These are phyloP conservation scores for Mohoua ochrocephala DNA, from an alignment of 2,113 vertebrate genomes.

Conservation along the genomic window DNA sequence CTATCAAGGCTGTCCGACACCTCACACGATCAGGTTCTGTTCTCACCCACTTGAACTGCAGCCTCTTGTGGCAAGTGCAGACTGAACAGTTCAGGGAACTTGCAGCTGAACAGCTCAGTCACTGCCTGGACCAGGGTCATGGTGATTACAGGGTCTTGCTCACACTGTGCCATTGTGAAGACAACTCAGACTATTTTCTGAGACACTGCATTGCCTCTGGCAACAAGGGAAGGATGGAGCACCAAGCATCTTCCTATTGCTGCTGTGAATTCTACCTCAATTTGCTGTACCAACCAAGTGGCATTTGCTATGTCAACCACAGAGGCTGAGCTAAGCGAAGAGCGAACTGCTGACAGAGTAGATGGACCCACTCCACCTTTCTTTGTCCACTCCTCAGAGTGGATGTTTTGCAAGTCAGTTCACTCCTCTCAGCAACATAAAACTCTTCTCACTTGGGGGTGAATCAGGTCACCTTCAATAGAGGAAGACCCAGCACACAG, in stretches of 20 bases:
- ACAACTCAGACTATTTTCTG: background rate
- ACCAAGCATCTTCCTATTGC: background rate
- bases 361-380: background rate
- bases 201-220: background rate
- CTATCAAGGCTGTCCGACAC: background rate
- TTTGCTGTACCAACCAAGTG: background rate
- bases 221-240: fast-evolving
- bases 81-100: background rate
- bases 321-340: background rate
- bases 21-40: fast-evolving
- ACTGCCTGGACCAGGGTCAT: background rate
- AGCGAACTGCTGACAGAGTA: background rate
- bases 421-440: background rate
- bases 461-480: background rate
- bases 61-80: background rate
- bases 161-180: background rate
- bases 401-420: background rate
- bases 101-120: background rate
- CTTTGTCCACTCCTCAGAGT: background rate
- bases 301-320: background rate
- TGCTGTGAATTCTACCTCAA: background rate
- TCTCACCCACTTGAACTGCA: background rate
- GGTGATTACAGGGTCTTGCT: background rate
- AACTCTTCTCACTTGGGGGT: background rate
- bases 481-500: background rate